Percentiles rank a stretch among this genome's conserved stretches.
Evolutionary conservation across 2,888 invertebrate genomes (phyloP).

Genomic region (Lasioglossum vierecki): DNA sequence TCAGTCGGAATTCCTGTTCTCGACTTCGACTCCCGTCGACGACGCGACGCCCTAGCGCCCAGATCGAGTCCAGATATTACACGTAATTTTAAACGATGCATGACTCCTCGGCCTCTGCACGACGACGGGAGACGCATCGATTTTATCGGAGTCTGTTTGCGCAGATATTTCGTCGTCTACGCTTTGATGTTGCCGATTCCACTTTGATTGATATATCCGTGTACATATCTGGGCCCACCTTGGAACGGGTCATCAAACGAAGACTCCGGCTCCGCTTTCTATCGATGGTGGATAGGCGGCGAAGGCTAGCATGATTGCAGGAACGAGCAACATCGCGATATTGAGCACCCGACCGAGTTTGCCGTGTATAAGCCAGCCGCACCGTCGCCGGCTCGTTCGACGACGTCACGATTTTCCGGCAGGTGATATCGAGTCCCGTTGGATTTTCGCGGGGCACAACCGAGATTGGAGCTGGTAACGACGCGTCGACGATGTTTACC

Average conservation of each 20-base stretch:
- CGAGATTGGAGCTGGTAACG: constrained; percentile 74
- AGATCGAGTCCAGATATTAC: constrained; percentile 4
- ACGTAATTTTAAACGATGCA: constrained; percentile 13
- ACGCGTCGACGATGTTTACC: constrained; percentile 76
- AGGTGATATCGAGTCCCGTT: constrained; percentile 70
- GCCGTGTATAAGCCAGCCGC: constrained; percentile 46
- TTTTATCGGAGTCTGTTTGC: background rate
- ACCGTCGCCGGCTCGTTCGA: constrained; percentile 35
- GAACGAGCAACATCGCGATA: constrained; percentile 53
- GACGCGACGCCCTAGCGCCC: background rate
- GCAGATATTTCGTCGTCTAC: constrained; percentile 28
- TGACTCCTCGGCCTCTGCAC: background rate
- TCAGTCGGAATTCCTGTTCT: constrained; percentile 15
- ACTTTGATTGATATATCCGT: constrained; percentile 37
- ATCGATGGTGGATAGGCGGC: constrained; percentile 6
- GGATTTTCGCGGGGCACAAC: constrained; percentile 61
- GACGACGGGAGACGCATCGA: background rate
- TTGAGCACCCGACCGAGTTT: constrained; percentile 41
- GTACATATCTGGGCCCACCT: constrained; percentile 15
- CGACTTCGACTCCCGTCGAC: background rate
- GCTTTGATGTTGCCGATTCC: constrained; percentile 13
- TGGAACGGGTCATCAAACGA: constrained; percentile 52
- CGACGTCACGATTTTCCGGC: constrained; percentile 71
- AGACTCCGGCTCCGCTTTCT: constrained; percentile 8
- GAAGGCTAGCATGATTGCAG: constrained; percentile 28